Evolutionary conservation across 2,113 vertebrate genomes (phyloP).

Genomic region (Cnemophilus loriae): DNA sequence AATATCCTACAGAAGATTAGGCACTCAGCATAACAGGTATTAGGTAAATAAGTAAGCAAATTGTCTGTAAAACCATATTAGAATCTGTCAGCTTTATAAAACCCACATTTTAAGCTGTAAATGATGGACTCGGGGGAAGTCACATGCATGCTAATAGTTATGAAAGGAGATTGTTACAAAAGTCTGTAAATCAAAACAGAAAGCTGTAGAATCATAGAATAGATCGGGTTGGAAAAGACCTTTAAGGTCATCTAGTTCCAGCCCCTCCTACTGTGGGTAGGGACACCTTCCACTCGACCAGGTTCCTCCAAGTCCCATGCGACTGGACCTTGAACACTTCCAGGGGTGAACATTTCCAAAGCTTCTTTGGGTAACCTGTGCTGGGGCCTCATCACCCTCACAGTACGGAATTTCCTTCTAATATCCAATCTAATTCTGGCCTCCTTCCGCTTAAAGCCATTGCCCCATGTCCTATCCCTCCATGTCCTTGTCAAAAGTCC

Average conservation of each 20-base stretch:
- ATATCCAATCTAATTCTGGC: no score
- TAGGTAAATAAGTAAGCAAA: neutral
- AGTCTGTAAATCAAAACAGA: neutral
- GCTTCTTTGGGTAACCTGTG: neutral
- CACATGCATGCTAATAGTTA: neutral
- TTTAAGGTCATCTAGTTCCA: neutral
- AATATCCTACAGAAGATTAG: neutral
- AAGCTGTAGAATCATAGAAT: neutral
- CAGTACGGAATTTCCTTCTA: neutral
- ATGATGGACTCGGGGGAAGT: neutral
- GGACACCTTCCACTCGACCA: neutral
- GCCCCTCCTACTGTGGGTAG: accelerated
- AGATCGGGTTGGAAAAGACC: neutral
- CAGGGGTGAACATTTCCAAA: neutral
- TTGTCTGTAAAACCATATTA: neutral
- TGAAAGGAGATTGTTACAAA: neutral
- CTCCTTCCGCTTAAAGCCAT: neutral
- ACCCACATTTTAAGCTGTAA: neutral
- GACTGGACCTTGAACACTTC: neutral
- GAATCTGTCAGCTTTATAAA: neutral
- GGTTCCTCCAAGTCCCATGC: neutral
- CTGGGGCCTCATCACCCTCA: neutral
- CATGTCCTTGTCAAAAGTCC: neutral
- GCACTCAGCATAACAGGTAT: neutral
- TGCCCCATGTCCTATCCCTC: neutral